Evolutionary conservation across 2,113 vertebrate species (phyloP).

Genomic region (Xiphias gladius): DNA sequence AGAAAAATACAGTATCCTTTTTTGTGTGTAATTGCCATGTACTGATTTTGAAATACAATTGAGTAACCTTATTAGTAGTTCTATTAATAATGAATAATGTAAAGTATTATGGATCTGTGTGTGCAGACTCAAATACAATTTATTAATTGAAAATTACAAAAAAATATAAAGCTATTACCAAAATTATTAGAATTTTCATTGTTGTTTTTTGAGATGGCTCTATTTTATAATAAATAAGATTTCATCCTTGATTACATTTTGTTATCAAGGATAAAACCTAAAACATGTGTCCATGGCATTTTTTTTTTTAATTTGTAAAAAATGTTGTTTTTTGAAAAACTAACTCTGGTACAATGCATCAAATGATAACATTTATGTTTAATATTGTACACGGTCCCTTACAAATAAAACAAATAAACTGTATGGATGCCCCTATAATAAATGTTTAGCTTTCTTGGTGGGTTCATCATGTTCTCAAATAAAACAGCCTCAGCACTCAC

Average conservation of each 20-base stretch:
- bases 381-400: no score
- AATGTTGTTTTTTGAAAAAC: neutral
- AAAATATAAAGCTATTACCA: neutral
- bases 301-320: no score
- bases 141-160: neutral
- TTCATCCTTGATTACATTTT: neutral
- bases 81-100: neutral
- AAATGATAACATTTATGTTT: no score
- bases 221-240: neutral
- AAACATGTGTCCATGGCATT: no score
- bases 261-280: no score
- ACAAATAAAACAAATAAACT: no score
- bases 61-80: neutral
- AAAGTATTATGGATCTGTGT: neutral
- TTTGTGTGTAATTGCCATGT: neutral
- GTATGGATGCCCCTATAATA: neutral
- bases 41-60: neutral
- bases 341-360: neutral
- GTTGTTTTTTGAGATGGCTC: neutral
- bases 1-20: neutral
- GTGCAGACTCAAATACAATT: neutral
- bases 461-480: slow-evolving; percentile 38
- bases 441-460: neutral
- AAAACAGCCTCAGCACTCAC: neutral
- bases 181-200: neutral